Conservation (phyloP, 2,797 vertebrate species). For the Oreochromis mossambicus region DNA sequence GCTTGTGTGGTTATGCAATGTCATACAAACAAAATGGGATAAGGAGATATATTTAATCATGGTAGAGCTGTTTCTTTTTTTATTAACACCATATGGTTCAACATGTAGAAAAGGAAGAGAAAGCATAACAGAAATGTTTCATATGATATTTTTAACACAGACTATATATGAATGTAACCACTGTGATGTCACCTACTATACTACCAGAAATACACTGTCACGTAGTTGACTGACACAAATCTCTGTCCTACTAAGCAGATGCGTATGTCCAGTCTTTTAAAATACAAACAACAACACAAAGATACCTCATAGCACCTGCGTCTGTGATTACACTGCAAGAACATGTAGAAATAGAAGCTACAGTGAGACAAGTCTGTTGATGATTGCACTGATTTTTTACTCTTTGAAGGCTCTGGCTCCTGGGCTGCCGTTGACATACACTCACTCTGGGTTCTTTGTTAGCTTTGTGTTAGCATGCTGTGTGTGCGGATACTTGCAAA, state of each 20-base stretch:
- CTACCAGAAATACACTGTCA: not conserved
- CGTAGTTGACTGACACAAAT: not conserved
- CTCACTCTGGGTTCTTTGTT: not conserved
- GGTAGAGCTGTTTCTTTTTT: not conserved
- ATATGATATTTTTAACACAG: not conserved
- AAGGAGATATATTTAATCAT: not conserved
- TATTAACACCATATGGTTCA: not conserved
- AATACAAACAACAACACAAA: not conserved
- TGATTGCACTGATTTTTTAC: not conserved
- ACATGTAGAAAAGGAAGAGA: accelerated
- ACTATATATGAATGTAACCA: not conserved
- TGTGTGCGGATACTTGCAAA: not conserved
- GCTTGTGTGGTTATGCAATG: not conserved
- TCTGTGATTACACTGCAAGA: not conserved
- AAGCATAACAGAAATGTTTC: not conserved
- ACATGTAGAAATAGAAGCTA: not conserved
- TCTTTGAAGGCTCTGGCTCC: not conserved
- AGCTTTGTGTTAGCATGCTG: not conserved
- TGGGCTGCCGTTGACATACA: not conserved
- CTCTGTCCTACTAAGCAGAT: not conserved
- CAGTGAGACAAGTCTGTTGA: accelerated
- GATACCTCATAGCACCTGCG: accelerated
- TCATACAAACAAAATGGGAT: accelerated
- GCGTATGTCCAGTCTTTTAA: accelerated
- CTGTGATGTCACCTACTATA: not conserved